phyloP scores from a whole-genome alignment of 92 coral and sea anemone genomes.

The Porites rus region DNA sequence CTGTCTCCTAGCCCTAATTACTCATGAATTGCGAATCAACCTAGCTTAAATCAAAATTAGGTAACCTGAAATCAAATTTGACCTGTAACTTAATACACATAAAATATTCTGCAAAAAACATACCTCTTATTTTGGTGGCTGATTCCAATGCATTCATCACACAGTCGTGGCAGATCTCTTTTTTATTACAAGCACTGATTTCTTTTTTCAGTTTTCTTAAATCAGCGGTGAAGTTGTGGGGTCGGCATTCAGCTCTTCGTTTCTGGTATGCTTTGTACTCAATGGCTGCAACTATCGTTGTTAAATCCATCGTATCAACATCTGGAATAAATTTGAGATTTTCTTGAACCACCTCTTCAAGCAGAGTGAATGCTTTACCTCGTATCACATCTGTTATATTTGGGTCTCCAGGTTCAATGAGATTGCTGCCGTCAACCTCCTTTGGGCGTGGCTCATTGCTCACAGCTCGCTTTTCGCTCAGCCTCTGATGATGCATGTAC shows the following conservation, averaged over 20 bases:
- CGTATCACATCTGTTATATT: slow-evolving; percentile 21
- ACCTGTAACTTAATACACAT: too few species aligned
- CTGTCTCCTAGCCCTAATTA: too few species aligned
- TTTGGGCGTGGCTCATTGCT: slow-evolving; percentile 21
- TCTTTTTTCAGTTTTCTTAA: slow-evolving; percentile 19
- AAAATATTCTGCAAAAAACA: too few species aligned
- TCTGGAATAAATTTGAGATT: slow-evolving; percentile 8
- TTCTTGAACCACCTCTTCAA: slow-evolving; percentile 16
- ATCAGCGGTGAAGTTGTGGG: neutral
- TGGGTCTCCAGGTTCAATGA: slow-evolving; percentile 63
- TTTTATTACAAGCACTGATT: neutral
- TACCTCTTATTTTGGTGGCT: neutral
- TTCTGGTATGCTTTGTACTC: slow-evolving; percentile 16
- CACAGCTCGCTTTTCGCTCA: neutral
- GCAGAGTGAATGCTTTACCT: neutral
- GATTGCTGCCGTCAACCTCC: slow-evolving; percentile 23
- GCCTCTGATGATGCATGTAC: neutral
- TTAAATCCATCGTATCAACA: neutral
- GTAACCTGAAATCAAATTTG: too few species aligned
- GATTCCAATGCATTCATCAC: neutral
- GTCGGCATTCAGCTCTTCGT: neutral
- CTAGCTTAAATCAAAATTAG: too few species aligned
- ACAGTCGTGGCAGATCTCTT: neutral
- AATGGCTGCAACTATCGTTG: neutral
- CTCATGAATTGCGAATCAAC: too few species aligned